Evolutionary conservation across 2,797 vertebrate genomes (phyloP).

Genomic region (Cossypha heuglini): DNA sequence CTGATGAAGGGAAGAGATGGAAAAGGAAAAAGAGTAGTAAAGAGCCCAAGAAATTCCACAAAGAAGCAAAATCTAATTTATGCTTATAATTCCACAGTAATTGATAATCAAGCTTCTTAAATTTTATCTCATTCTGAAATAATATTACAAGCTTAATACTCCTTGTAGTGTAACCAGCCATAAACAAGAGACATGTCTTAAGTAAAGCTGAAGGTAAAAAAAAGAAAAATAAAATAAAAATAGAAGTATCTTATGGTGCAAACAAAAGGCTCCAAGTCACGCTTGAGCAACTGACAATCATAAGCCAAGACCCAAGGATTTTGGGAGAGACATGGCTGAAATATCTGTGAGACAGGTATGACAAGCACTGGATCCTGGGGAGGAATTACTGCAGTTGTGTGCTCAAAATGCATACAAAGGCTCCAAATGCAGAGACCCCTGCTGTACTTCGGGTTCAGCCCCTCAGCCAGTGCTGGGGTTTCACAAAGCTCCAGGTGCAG

Average conservation of each 20-base stretch:
- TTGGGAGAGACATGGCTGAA: neutral
- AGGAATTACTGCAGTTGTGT: neutral
- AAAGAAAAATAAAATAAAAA: neutral
- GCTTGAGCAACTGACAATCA: accelerated
- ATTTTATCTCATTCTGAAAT: neutral
- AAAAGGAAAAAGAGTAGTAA: neutral
- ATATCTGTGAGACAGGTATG: neutral
- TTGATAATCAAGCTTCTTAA: neutral
- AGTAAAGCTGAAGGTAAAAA: neutral
- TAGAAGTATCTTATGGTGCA: neutral
- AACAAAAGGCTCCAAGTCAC: neutral
- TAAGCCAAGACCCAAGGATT: neutral
- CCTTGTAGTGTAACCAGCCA: accelerated
- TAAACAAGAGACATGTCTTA: neutral
- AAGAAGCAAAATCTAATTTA: neutral
- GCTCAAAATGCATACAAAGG: neutral
- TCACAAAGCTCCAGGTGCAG: neutral
- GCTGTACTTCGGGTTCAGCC: neutral
- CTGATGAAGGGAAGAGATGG: neutral
- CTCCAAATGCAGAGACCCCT: accelerated
- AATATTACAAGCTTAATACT: neutral
- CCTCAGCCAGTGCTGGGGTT: neutral
- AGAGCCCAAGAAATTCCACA: neutral
- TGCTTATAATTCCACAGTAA: neutral
- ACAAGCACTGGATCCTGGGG: accelerated